Base-by-base conservation (phyloP, 2,797 vertebrate species). In the Fratercula arctica region DNA sequence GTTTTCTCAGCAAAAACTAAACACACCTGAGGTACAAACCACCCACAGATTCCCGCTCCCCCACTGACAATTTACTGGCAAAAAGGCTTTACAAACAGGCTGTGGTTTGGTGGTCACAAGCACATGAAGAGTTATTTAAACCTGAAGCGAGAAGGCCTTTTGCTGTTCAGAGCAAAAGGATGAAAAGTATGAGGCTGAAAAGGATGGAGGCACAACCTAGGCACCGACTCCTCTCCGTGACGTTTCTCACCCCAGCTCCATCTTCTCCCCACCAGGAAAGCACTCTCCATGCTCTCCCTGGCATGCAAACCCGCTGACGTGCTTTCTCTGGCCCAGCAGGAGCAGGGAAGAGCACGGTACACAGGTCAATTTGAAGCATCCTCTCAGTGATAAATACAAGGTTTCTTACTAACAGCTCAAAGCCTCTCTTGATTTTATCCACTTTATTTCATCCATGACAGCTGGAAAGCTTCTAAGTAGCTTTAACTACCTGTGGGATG, bases 301-400 rank as follows among this genome's bases (percentile, higher is more conserved):
- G 25, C 2, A 8, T 2, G 37, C 45, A 79, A 59, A 80, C 12
- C 48, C 0, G 1, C 29, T 43, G 16, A 33, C 2, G 1, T 23
- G 16, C 33, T 35, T 89, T 67, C 57, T 61, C 57, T n/a, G 24
- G 28, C 46, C 24, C 51, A 75, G 41, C 15, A 86, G 66, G 15
- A 76, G 28, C 25, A 87, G 37, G 19, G 45, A 89, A 72, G 57
- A 89, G 26, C 48, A 26, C 33, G 15, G 24, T 29, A 29, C 20
- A 28, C 63, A 64, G 60, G 88, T 29, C 51, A 74, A 1, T 76
- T 67, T 6, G 18, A 93, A 85, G 43, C 24, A 93, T 57, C 75
- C 33, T 86, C 74, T 85, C 61, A 86, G 53, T 15, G 2, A 67
- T 14, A 85, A 86, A 68, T 37, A 50, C 8, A 16, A 75, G 70